Percentiles rank a stretch among this genome's conserved stretches.
These are phyloP conservation scores for Pteropus alecto DNA, from an alignment of 2,113 vertebrate genomes.

Conservation along the genomic window DNA sequence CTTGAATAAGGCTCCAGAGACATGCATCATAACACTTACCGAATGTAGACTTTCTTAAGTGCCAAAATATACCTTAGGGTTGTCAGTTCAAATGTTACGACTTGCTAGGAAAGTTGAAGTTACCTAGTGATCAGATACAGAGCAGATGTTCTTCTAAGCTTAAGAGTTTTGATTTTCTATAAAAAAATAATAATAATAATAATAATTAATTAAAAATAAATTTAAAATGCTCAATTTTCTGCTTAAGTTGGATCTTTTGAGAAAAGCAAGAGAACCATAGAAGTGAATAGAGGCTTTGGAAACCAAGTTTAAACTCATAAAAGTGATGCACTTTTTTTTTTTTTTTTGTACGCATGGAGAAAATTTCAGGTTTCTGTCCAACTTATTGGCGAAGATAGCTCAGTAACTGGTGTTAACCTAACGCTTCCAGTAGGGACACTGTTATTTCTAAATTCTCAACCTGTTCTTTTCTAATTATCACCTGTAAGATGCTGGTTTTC, in stretches of 20 bases:
- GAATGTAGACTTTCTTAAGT: constrained; percentile 4
- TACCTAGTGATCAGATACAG: not conserved
- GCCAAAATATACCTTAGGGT: not conserved
- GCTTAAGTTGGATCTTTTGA: not conserved
- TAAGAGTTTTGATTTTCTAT: constrained; percentile 6
- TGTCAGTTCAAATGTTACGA: constrained; percentile 19
- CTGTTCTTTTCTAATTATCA: not conserved
- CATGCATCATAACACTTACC: not conserved
- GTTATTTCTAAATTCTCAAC: not conserved
- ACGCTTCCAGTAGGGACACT: not conserved
- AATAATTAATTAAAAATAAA: too few relatives aligned
- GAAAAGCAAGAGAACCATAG: not conserved
- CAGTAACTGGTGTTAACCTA: not conserved
- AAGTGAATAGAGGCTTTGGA: not conserved
- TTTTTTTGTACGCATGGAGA: not conserved
- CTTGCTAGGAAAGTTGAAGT: not conserved
- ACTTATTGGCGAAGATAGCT: not conserved
- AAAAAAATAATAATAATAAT: not conserved
- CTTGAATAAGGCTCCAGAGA: not conserved
- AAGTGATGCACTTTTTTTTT: not conserved
- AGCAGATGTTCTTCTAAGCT: constrained; percentile 2
- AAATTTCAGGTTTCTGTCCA: not conserved
- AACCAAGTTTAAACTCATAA: not conserved
- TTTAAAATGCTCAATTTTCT: too few relatives aligned
- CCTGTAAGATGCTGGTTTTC: not conserved